phyloP scores from a whole-genome alignment of 2,888 invertebrate genomes.

The Pimpla rufipes region DNA sequence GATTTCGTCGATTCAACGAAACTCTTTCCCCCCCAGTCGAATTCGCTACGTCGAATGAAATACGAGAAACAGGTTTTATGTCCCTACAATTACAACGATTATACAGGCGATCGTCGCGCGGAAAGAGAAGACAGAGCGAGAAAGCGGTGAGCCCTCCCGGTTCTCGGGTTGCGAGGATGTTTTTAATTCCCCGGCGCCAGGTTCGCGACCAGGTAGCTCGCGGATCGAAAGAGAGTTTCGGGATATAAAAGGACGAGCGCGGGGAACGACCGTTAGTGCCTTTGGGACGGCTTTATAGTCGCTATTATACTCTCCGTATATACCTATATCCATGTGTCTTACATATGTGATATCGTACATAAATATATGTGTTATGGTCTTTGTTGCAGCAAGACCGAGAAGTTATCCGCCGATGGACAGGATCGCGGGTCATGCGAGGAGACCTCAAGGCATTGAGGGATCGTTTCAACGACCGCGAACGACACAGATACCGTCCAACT shows the following conservation, averaged over 20 bases:
- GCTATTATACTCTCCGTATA: constrained; percentile 17
- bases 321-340: constrained; percentile 19
- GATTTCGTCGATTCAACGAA: no score
- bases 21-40: no score
- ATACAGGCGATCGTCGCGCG: constrained; percentile 11
- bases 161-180: background rate
- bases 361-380: background rate
- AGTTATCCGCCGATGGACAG: constrained; percentile 60
- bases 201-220: constrained; percentile 58
- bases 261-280: constrained; percentile 64
- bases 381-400: constrained; percentile 39
- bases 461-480: constrained; percentile 39
- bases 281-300: constrained; percentile 55
- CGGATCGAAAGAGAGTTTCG: constrained; percentile 47
- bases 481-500: constrained; percentile 11
- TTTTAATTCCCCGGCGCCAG: constrained; percentile 51
- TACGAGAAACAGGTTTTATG: constrained; percentile 41
- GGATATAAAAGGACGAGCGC: constrained; percentile 57
- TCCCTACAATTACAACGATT: constrained; percentile 17
- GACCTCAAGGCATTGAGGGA: constrained; percentile 37
- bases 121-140: constrained; percentile 2
- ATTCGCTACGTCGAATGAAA: no score
- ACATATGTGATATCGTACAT: background rate
- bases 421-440: constrained; percentile 58
- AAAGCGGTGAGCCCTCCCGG: background rate